Evolutionary conservation across 2,888 invertebrate genomes (phyloP).

Genomic region (Eupsilia transversa): DNA sequence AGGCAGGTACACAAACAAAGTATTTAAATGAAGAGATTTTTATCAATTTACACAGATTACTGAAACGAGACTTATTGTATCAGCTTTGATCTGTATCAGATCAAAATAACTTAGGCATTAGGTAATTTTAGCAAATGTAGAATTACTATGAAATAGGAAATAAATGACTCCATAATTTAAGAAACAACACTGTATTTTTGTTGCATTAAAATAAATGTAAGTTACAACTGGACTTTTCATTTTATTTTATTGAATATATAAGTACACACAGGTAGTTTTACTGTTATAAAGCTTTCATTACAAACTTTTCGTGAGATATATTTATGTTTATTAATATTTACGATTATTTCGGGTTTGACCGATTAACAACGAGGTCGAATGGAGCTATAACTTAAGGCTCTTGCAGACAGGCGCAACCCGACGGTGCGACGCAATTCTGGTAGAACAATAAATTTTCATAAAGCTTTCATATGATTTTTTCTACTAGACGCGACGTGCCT

Average conservation of each 20-base stretch:
- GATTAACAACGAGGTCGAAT: neutral
- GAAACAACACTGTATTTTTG: constrained; percentile 64
- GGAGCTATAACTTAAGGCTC: neutral
- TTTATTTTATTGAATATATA: constrained; percentile 30
- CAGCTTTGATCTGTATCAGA: constrained; percentile 88
- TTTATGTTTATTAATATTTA: constrained; percentile 20
- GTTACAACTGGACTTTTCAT: constrained; percentile 61
- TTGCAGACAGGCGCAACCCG: too few relatives aligned
- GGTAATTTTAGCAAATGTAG: constrained; percentile 52
- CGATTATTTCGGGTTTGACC: neutral
- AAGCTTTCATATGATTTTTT: too few relatives aligned
- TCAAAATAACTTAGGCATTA: constrained; percentile 72
- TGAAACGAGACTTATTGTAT: constrained; percentile 80
- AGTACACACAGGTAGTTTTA: neutral
- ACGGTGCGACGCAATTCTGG: too few relatives aligned
- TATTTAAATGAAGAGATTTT: constrained; percentile 49
- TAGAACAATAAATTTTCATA: too few relatives aligned
- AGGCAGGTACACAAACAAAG: constrained; percentile 12
- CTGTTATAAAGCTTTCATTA: neutral
- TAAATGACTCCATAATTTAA: constrained; percentile 55
- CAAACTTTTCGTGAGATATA: neutral
- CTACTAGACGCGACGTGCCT: too few relatives aligned
- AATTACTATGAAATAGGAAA: constrained; percentile 33
- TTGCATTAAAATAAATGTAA: constrained; percentile 71
- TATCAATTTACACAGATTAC: constrained; percentile 66